Percentiles rank a stretch among this genome's conserved stretches.
Conservation (phyloP, 2,113 vertebrate species). For the Potamarius usumacintae region DNA sequence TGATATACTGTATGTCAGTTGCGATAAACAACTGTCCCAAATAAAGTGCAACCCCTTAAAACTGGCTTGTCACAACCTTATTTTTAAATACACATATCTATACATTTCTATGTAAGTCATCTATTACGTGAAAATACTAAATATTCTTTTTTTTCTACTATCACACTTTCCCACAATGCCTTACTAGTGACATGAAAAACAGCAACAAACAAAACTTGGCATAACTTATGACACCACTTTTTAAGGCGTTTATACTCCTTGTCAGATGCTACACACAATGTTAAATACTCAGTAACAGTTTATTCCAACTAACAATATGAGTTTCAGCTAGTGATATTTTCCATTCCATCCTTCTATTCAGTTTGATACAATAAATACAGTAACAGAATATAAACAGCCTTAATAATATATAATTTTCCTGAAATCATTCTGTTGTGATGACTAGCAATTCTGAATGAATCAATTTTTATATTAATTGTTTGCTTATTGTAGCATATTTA, state of each 20-base stretch:
- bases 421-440: constrained; percentile 11
- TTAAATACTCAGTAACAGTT: constrained; percentile 45
- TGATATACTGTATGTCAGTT: constrained; percentile 21
- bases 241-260: constrained; percentile 76
- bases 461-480: constrained; percentile 23
- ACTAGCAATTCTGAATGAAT: constrained; percentile 36
- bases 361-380: constrained; percentile 37
- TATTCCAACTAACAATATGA: constrained; percentile 38
- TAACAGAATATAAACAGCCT: constrained; percentile 31
- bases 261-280: constrained; percentile 76
- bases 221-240: constrained; percentile 54
- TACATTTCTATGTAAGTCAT: constrained; percentile 36
- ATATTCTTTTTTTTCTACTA: constrained; percentile 44
- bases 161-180: constrained; percentile 46
- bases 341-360: constrained; percentile 15
- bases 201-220: constrained; percentile 51
- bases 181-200: constrained; percentile 56
- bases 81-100: constrained; percentile 43
- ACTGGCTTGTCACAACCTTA: constrained; percentile 41
- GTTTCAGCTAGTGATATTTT: constrained; percentile 18
- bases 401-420: constrained; percentile 32
- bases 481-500: constrained; percentile 41
- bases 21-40: constrained; percentile 33
- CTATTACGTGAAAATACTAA: constrained; percentile 49
- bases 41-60: constrained; percentile 49